A percentile compares a stretch with the other conserved stretches of the same genome.
phyloP scores from a whole-genome alignment of 2,113 vertebrate species.

The Pleuronectes platessa region DNA sequence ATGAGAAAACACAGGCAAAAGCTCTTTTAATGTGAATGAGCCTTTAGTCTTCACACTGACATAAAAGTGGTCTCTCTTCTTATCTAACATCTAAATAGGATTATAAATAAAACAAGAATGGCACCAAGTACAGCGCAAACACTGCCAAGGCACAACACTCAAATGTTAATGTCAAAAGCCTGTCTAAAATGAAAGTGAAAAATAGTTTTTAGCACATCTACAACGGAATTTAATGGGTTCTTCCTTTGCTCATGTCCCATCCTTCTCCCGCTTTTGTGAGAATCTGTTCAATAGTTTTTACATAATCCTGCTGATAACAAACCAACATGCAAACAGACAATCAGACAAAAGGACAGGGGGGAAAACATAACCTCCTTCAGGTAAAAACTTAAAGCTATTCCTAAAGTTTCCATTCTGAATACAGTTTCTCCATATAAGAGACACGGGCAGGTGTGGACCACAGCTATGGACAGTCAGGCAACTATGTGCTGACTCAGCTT shows the following conservation, averaged over 20 bases:
- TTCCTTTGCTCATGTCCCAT: not conserved
- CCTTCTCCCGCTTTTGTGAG: not conserved
- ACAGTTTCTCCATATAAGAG: not conserved
- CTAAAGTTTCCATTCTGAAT: not conserved
- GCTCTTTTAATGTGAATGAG: not conserved
- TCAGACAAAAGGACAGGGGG: too few relatives aligned
- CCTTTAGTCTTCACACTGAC: not conserved
- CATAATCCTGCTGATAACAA: not conserved
- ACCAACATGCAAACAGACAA: not conserved
- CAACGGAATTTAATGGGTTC: too few relatives aligned
- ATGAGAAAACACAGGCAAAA: not conserved
- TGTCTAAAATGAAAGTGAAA: too few relatives aligned
- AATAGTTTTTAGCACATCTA: too few relatives aligned
- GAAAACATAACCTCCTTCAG: not conserved
- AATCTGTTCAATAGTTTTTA: not conserved
- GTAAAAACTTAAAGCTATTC: not conserved
- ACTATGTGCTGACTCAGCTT: slow-evolving; percentile 60
- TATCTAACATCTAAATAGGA: not conserved
- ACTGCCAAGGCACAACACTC: not conserved
- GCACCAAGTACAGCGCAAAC: not conserved
- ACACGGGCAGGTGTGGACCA: not conserved
- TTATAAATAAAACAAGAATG: not conserved
- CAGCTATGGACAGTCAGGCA: slow-evolving; percentile 14
- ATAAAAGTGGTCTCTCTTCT: not conserved
- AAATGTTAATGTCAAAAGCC: too few relatives aligned